Evolutionary conservation across 2,888 invertebrate species (phyloP).

Genomic region (Eilema caniola): DNA sequence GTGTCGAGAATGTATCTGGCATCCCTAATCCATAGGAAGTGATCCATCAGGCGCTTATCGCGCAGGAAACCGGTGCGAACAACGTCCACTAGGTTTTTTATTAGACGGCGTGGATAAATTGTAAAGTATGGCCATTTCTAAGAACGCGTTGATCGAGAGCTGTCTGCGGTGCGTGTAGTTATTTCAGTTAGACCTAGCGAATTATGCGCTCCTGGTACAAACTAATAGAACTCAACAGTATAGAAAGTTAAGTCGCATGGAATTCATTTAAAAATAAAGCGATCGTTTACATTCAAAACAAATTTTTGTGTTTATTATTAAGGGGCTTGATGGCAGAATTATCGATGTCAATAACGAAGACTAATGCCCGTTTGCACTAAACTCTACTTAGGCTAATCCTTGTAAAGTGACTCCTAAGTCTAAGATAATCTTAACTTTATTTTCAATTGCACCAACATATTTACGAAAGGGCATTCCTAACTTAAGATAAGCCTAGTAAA

Average conservation of each 20-base stretch:
- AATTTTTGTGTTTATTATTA: not conserved
- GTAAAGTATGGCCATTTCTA: conserved; percentile 49
- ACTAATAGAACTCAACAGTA: conserved; percentile 1
- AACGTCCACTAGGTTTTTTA: conserved; percentile 55
- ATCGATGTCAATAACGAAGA: not conserved
- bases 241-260: not conserved
- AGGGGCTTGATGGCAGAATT: not conserved
- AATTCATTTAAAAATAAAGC: not conserved
- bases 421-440: too few species aligned
- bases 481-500: too few species aligned
- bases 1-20: conserved; percentile 49
- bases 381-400: too few species aligned
- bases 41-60: conserved; percentile 83
- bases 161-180: conserved; percentile 24
- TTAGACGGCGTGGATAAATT: conserved; percentile 47
- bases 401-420: too few species aligned
- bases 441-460: too few species aligned
- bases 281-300: not conserved
- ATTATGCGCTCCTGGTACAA: conserved; percentile 33
- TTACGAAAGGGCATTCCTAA: too few species aligned
- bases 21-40: conserved; percentile 73
- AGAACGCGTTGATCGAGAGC: conserved; percentile 38
- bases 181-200: conserved; percentile 25
- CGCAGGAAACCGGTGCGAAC: conserved; percentile 69
- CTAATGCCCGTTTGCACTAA: too few species aligned